Evolutionary conservation across 2,888 invertebrate species (phyloP).

Genomic region (Nyleta sp.): DNA sequence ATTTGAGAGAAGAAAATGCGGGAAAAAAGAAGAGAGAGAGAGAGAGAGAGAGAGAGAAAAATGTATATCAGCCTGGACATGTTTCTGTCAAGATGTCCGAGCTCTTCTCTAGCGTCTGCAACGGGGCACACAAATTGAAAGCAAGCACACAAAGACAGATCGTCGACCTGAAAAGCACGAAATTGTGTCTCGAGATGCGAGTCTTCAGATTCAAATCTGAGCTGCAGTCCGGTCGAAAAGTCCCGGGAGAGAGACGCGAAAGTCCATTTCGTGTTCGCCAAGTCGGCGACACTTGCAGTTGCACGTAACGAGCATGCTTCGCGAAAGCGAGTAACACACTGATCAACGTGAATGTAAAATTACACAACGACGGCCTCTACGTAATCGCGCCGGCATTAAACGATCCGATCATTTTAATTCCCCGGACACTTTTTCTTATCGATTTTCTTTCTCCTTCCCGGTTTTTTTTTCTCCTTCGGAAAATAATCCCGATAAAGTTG

Average conservation of each 20-base stretch:
- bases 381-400: constrained; percentile 3
- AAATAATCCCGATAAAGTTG: too few species aligned
- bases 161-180: constrained; percentile 44
- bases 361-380: constrained; percentile 17
- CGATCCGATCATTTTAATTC: not conserved
- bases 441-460: too few species aligned
- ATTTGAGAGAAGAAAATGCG: too few species aligned
- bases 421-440: too few species aligned
- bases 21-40: too few species aligned
- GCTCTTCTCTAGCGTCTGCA: constrained; percentile 3
- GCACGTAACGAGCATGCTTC: constrained; percentile 44
- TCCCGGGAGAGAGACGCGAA: constrained; percentile 33
- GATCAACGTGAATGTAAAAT: constrained; percentile 37
- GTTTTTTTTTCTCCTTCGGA: too few species aligned
- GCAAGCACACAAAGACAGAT: constrained; percentile 45
- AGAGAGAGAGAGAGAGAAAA: too few species aligned
- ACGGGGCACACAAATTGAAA: constrained; percentile 26
- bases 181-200: constrained; percentile 10
- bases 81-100: constrained; percentile 12
- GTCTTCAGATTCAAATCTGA: constrained; percentile 25
- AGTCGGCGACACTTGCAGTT: constrained; percentile 25
- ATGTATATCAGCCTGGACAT: not conserved
- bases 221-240: constrained; percentile 11
- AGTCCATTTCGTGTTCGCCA: constrained; percentile 36
- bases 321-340: constrained; percentile 37